Base-by-base conservation (phyloP, 2,113 vertebrate species). In the Neotragus moschatus region DNA sequence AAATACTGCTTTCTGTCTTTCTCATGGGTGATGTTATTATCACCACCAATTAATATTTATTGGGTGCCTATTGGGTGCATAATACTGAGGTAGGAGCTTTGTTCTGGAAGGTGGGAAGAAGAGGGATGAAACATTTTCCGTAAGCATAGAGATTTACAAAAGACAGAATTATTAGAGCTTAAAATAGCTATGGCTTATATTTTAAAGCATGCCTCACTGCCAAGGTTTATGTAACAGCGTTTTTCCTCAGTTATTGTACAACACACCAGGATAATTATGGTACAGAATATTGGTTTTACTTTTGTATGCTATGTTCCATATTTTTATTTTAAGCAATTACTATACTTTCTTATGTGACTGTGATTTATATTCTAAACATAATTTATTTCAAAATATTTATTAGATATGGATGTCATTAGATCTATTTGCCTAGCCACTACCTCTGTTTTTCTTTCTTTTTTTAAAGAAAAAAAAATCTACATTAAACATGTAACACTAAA, bases 1-100 rank as follows among this genome's bases (percentile, higher is more conserved):
- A 98, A 98, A 98, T 97, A 96, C 88, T 94, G 80, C 91, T 97
- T 96, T 91, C 79, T 91, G 16, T 60, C 61, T 93, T 55, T 96
- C 95, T 97, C 88, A 15, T 94, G 94, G 86, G 61, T 86, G 86
- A 93, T 97, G 79, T 66, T 96, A 97, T 98, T 96, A 97, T 95
- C 91, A 84, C 58, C 70, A 87, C 53, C 70, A 58, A 95, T 97
- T 98, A 98, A 97, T 98, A 98, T 98, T 97, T 97, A 98, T 98
- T 96, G 93, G 73, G 56, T 95, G 90, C 43, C 47, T 88, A 12
- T 94, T 94, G 56, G 85, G 16, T 23, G 2, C 49, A 45, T 63
- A 95, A 88, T 89, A 82, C 95, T 97, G 88, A 97, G 36, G 39
- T 93, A 90, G 16, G n/a, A 60, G 63, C 23, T 96, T 97, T 96